Evolutionary conservation across 2,888 invertebrate genomes (phyloP), one percentile per base, ranked within the genome.

Genomic region (Dicranocentrus wangi): DNA sequence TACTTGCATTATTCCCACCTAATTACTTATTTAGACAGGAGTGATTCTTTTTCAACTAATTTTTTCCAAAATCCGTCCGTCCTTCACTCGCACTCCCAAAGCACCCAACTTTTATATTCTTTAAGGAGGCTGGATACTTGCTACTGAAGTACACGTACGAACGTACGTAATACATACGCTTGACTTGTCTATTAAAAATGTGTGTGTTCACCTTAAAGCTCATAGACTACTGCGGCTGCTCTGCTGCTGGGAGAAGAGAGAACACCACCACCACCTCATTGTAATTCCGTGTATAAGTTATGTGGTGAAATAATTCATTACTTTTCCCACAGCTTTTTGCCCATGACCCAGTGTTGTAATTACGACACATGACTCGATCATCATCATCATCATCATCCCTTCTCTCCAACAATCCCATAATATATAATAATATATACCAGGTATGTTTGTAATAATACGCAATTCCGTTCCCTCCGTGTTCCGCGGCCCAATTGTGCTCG

Each of bases 231-330:
- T 39, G 13, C n/a, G n/a, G n/a, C n/a, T n/a, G n/a, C n/a, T n/a
- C n/a, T n/a, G n/a, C n/a, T n/a, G n/a, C n/a, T n/a, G n/a, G n/a
- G 39, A 39, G 13, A 39, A 39, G 39, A 39, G 39, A 39, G 25
- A 1, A 19, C 19, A 55, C 25, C 25, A 58, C 58, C 21, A 39
- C 61, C 3, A 32, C 32, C 17, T 63, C 42, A 63, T 63, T 42
- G 39, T 42, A 63, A 25, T 71, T 71, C 43, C 58, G 27, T n/a
- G n/a, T n/a, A n/a, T 32, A 32, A 53, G 32, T 75, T 55, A 65
- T 32, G 68, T 68, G 76, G 60, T 68, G 76, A 76, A 68, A 76
- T 68, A 68, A 66, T 66, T 76, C 76, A 76, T 76, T 76, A 76
- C 58, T 60, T 55, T 76, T 76, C 68, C 68, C 76, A 76, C 76